These are phyloP conservation scores for Cathartes aura DNA, from an alignment of 2,113 vertebrate genomes.

Conservation along the genomic window DNA sequence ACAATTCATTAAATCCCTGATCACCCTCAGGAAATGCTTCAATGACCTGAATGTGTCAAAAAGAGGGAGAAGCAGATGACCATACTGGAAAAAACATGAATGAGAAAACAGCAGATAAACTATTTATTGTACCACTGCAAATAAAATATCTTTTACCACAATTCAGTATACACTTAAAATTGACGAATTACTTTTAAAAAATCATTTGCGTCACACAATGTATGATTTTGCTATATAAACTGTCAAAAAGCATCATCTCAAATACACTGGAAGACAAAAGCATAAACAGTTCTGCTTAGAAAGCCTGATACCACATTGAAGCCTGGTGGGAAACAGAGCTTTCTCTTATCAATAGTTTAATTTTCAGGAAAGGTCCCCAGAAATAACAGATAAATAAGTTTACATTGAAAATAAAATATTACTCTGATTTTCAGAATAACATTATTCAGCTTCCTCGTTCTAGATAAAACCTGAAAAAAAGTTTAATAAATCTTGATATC, in stretches of 20 bases:
- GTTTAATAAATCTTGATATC: not conserved
- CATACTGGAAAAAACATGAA: not conserved
- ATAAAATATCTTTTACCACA: not conserved
- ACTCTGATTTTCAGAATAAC: not conserved
- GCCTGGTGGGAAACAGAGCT: not conserved
- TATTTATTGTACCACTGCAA: not conserved
- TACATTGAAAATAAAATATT: not conserved
- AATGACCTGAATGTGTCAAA: slow-evolving; percentile 43
- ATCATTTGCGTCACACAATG: not conserved
- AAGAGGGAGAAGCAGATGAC: not conserved
- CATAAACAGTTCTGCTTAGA: not conserved
- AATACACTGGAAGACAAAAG: not conserved
- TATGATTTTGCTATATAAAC: not conserved
- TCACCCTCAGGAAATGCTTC: not conserved
- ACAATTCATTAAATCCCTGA: not conserved
- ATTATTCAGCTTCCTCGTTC: not conserved
- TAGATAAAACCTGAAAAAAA: not conserved
- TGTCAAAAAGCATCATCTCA: not conserved
- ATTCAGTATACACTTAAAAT: not conserved
- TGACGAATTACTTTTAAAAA: not conserved
- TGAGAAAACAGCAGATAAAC: not conserved
- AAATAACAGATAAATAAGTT: not conserved
- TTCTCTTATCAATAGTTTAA: not conserved
- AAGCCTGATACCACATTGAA: not conserved
- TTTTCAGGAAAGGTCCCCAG: not conserved